Evolutionary conservation across 2,797 vertebrate genomes (phyloP), one percentile per base, ranked within the genome.

Genomic region (Muscicapa comitata): DNA sequence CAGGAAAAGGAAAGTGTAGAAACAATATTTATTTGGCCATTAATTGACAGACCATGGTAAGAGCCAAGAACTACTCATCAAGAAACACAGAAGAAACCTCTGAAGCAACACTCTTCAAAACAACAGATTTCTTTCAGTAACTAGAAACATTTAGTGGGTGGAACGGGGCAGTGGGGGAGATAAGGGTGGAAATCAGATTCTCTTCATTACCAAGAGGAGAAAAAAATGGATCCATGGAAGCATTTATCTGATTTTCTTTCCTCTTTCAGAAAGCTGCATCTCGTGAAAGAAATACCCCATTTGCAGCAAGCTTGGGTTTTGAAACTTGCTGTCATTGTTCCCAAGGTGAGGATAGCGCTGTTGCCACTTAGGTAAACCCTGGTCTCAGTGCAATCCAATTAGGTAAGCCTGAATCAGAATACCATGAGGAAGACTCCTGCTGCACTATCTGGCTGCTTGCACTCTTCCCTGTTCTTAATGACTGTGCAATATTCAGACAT

Each of bases 41-140:
- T 66, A 94, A 88, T 53, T 94, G 71, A 81, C 7, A 88, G 51
- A 72, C 28, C 28, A 70, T 59, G 16, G 0, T 73, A 84, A 81
- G 9, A 95, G 67, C 63, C 73, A 91, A 86, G 51, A 93, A 75
- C 35, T 70, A 70, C 24, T 95, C 66, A 78, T 92, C 17, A 93
- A 70, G 70, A 78, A 95, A 88, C 50, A 82, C 28, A 78, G 70
- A 85, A 88, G 23, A 33, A 74, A 86, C 47, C 66, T 86, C 77
- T 84, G 53, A 92, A 75, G 58, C 75, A 88, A 86, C 15, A 74
- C 12, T 79, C 70, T 26, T 65, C 19, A 61, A 92, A 78, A 24
- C 23, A 62, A 67, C 25, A 76, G 24, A 76, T 79, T 93, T 93
- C 33, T 76, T 81, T 79, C 67, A 75, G 51, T 58, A 92, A 73